phyloP scores from a whole-genome alignment of 2,888 invertebrate genomes.

The Brachyptera putata region DNA sequence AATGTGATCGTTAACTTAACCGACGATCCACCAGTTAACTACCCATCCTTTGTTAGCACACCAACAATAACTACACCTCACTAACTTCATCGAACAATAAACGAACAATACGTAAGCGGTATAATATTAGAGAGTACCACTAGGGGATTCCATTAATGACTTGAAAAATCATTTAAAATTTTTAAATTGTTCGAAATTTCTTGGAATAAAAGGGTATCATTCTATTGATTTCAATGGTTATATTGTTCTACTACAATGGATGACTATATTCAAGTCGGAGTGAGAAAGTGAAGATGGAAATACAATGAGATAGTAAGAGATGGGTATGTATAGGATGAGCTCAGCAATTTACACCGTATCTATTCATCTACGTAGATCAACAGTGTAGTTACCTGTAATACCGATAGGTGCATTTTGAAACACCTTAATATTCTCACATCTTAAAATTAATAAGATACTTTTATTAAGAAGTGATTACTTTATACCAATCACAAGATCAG shows the following conservation, averaged over 20 bases:
- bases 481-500: not conserved
- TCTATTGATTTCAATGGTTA: not conserved
- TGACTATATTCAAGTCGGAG: conserved; percentile 17
- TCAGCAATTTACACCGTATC: conserved; percentile 11
- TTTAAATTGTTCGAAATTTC: conserved; percentile 19
- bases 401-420: not conserved
- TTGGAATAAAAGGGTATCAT: conserved; percentile 14
- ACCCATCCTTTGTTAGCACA: not conserved
- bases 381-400: too few relatives aligned
- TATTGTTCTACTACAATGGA: conserved; percentile 18
- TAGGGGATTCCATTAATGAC: conserved; percentile 13
- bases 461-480: not conserved
- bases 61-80: not conserved
- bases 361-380: conserved; percentile 10
- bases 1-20: not conserved
- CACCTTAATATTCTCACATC: not conserved
- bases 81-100: not conserved
- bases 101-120: not conserved
- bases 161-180: conserved; percentile 15
- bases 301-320: conserved; percentile 6
- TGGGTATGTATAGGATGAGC: not conserved
- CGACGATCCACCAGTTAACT: not conserved
- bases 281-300: not conserved
- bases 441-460: not conserved
- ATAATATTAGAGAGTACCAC: not conserved